Evolutionary conservation across 2,113 vertebrate species (phyloP).

Genomic region (Acrocephalus kingi): DNA sequence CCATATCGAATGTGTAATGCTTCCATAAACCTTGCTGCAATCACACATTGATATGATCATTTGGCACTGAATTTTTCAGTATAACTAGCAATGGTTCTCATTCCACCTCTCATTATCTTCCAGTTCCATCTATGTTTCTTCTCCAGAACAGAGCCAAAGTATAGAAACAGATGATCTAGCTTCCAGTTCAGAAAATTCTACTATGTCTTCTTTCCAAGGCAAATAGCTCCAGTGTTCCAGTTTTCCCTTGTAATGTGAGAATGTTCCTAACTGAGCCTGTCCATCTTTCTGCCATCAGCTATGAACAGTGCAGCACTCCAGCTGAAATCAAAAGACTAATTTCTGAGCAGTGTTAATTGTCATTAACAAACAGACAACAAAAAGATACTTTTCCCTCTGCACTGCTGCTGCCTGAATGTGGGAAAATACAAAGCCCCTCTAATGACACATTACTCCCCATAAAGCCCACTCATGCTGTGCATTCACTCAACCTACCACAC

Average conservation of each 20-base stretch:
- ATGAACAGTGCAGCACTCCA: neutral
- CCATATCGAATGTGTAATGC: neutral
- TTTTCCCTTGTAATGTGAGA: neutral
- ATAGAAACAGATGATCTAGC: neutral
- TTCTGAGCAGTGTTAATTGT: neutral
- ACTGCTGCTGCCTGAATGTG: neutral
- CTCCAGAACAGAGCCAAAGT: neutral
- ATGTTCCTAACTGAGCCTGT: neutral
- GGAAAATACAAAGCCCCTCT: neutral
- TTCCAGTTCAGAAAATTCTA: neutral
- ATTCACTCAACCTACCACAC: neutral
- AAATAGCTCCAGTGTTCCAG: neutral
- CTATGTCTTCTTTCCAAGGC: neutral
- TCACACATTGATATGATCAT: neutral
- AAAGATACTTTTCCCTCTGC: neutral
- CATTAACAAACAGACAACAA: neutral
- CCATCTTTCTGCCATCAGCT: neutral
- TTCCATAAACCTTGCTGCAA: neutral
- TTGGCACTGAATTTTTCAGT: neutral
- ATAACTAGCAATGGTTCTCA: neutral
- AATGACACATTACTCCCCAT: neutral
- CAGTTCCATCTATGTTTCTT: neutral
- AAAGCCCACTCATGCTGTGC: neutral
- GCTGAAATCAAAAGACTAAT: neutral
- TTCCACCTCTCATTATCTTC: neutral